Percentiles rank a stretch among this genome's conserved stretches.
Evolutionary conservation across 2,797 vertebrate species (phyloP).

Genomic region (Bucorvus abyssinicus): DNA sequence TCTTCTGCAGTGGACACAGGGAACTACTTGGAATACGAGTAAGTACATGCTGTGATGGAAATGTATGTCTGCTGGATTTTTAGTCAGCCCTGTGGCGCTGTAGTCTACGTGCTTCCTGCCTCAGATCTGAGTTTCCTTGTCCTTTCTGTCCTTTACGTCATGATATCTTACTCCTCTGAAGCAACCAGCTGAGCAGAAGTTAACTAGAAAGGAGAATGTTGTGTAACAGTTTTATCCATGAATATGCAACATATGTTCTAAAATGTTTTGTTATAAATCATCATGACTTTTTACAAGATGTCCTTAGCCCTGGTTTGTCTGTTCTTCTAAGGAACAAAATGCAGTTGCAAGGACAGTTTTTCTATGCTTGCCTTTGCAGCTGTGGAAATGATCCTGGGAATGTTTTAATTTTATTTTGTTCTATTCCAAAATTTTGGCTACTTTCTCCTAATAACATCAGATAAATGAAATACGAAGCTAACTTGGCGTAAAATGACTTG

Average conservation of each 20-base stretch:
- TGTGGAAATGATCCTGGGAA: neutral
- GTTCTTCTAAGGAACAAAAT: neutral
- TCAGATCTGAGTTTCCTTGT: neutral
- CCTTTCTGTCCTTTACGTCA: neutral
- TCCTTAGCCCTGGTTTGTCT: neutral
- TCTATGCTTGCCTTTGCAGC: neutral
- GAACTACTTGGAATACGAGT: neutral
- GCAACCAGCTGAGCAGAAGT: neutral
- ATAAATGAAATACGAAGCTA: neutral
- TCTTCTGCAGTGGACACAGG: neutral
- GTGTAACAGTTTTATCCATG: neutral
- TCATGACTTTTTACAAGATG: slow-evolving; percentile 45
- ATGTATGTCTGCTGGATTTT: neutral
- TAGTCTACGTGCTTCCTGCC: neutral
- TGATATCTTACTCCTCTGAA: neutral
- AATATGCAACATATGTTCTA: slow-evolving; percentile 3
- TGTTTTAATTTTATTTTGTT: neutral
- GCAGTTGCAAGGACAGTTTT: neutral
- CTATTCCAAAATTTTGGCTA: neutral
- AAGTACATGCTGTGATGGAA: neutral
- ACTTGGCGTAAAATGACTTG: neutral
- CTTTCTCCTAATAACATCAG: neutral
- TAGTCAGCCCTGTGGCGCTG: neutral
- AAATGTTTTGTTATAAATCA: slow-evolving; percentile 40
- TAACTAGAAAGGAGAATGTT: neutral